Conservation (phyloP, 2,797 vertebrate genomes). For the Pseudochaenichthys georgianus region DNA sequence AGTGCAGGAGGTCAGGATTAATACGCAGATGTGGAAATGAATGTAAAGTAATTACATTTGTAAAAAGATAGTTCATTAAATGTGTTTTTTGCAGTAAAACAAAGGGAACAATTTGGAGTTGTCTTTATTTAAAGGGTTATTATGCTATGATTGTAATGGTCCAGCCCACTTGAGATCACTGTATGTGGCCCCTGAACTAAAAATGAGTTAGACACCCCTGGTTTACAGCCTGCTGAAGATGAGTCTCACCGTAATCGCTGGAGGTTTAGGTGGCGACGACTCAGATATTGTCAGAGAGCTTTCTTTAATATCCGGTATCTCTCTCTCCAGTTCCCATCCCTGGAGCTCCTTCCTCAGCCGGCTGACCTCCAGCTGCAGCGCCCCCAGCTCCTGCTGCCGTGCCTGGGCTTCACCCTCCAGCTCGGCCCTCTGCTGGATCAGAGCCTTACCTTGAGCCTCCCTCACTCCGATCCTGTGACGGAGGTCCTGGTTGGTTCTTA, state of each 20-base stretch:
- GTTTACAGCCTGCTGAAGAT: background rate
- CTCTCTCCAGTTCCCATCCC: constrained; percentile 67
- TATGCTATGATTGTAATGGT: too few species aligned
- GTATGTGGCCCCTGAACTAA: too few species aligned
- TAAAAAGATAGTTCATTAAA: too few species aligned
- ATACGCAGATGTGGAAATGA: too few species aligned
- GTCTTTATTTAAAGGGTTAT: too few species aligned
- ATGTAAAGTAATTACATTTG: too few species aligned
- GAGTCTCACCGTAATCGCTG: constrained; percentile 38
- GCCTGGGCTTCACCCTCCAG: constrained; percentile 90
- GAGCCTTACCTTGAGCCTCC: constrained; percentile 90
- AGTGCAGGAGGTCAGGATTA: too few species aligned
- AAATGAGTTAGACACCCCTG: too few species aligned
- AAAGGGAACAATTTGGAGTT: too few species aligned
- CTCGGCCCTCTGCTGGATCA: constrained; percentile 93
- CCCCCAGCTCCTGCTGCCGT: constrained; percentile 89
- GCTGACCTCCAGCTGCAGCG: constrained; percentile 84
- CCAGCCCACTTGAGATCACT: too few species aligned
- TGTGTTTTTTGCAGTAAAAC: too few species aligned
- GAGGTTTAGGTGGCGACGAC: background rate
- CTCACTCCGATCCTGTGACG: constrained; percentile 88
- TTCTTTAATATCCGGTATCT: constrained; percentile 34
- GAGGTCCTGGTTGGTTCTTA: constrained; percentile 95
- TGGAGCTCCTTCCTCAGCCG: constrained; percentile 86
- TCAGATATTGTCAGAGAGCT: constrained; percentile 13